Conservation (phyloP, 2,888 invertebrate species). For the Andrena trimmerana region DNA sequence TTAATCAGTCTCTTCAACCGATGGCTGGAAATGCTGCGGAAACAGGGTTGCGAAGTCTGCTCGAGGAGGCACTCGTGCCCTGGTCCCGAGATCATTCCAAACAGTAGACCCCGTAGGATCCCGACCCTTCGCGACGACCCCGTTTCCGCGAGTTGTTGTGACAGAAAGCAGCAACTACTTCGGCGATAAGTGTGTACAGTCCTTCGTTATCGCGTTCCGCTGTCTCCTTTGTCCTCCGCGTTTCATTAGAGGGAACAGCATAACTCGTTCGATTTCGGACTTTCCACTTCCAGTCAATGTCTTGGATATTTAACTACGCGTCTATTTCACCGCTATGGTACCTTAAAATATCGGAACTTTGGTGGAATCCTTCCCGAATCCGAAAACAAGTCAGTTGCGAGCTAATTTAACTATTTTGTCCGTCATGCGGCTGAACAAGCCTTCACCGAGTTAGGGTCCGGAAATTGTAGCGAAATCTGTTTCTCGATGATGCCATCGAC, state of each 20-base stretch:
- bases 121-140: conserved; percentile 66
- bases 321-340: background rate
- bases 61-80: conserved; percentile 65
- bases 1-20: conserved; percentile 69
- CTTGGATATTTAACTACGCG: background rate
- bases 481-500: background rate
- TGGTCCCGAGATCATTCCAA: conserved; percentile 76
- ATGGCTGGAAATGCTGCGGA: conserved; percentile 72
- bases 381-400: conserved; percentile 5
- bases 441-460: background rate
- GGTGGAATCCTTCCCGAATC: background rate
- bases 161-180: conserved; percentile 76
- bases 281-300: conserved; percentile 4
- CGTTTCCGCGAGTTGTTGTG: conserved; percentile 76
- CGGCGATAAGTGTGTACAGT: conserved; percentile 65
- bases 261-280: conserved; percentile 33
- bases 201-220: conserved; percentile 57
- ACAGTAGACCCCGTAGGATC: conserved; percentile 69
- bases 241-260: conserved; percentile 48
- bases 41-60: conserved; percentile 72
- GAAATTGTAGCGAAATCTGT: conserved; percentile 1
- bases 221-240: conserved; percentile 53
- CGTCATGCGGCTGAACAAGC: background rate
- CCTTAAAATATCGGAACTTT: conserved; percentile 13
- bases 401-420: background rate